Conservation (phyloP, 2,797 vertebrate genomes). For the Sebastes trivittatus region DNA sequence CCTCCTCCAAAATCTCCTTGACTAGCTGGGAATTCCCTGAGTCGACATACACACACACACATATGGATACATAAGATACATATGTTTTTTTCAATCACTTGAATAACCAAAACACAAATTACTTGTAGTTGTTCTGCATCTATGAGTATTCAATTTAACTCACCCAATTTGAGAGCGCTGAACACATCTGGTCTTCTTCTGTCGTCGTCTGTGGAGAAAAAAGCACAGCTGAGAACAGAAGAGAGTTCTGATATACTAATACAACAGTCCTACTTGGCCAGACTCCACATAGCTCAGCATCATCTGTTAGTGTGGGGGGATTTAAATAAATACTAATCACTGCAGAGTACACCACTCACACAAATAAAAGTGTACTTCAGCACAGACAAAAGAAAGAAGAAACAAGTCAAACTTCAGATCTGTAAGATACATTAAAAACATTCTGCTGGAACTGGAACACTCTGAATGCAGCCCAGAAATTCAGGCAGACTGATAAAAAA, state of each 20-base stretch:
- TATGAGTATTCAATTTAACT: slow-evolving; percentile 22
- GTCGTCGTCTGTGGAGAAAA: slow-evolving; percentile 81
- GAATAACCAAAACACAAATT: background rate
- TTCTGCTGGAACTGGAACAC: too few species aligned
- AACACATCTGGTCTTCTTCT: slow-evolving; percentile 94
- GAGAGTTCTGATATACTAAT: background rate
- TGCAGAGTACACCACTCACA: too few species aligned
- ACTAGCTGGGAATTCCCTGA: slow-evolving; percentile 93
- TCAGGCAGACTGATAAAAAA: too few species aligned
- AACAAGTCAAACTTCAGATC: too few species aligned
- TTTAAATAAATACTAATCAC: too few species aligned
- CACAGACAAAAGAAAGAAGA: too few species aligned
- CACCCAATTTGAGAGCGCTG: slow-evolving; percentile 93
- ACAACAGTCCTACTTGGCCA: slow-evolving; percentile 8
- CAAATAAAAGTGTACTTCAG: too few species aligned
- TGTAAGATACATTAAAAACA: too few species aligned
- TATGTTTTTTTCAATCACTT: background rate
- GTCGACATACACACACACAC: background rate
- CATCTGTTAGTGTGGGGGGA: background rate
- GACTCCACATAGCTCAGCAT: slow-evolving; percentile 21
- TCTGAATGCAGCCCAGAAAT: too few species aligned
- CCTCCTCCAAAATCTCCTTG: slow-evolving; percentile 94
- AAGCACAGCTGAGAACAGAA: slow-evolving; percentile 6
- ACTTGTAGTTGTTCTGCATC: background rate
- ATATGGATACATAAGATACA: background rate